Evolutionary conservation across 2,888 invertebrate species (phyloP), one percentile per base, ranked within the genome.

Genomic region (Ophion costatus): DNA sequence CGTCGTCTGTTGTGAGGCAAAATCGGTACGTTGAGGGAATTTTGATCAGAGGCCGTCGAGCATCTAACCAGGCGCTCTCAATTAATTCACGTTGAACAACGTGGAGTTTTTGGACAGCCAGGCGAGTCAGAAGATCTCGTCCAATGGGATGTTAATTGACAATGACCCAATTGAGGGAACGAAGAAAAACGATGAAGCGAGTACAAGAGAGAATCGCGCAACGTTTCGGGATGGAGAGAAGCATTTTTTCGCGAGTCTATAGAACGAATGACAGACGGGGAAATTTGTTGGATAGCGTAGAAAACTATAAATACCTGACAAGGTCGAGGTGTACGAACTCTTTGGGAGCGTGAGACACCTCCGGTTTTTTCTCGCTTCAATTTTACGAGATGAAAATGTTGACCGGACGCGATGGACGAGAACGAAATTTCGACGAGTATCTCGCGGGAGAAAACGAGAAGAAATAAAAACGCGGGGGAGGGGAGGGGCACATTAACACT

Each of bases 401-500:
- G 45, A 51, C 24, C n/a, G n/a, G 5, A 57, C 22, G 38, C n/a
- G 29, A 7, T 45, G n/a, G 11, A 22, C 9, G 22, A 56, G 22
- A 24, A 14, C 22, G 56, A 70, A 29, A 57, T 61, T 56, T 71
- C 4, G 6, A 17, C 2, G 11, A 69, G 2, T 42, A 51, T 51
- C 51, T 14, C 51, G 17, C 11, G 14, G n/a, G 20, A 57, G 6
- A 11, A 64, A 70, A 79, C 29, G 38, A 38, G 42, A 10, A 29
- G 45, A 57, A 74, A n/a, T 66, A 67, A 24, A 57, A 33, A 24
- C 11, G 66, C 20, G 67, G 67, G 5, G 33, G 1, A 3, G 2
- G 14, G 14, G 24, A 78, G 78, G 82, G 86, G 59, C 79, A 84
- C 82, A 83, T 64, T 78, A 85, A 86, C 79, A 74, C 20, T 78